Evolutionary conservation across 2,797 vertebrate genomes (phyloP).

Genomic region (Nannoperca obscura): DNA sequence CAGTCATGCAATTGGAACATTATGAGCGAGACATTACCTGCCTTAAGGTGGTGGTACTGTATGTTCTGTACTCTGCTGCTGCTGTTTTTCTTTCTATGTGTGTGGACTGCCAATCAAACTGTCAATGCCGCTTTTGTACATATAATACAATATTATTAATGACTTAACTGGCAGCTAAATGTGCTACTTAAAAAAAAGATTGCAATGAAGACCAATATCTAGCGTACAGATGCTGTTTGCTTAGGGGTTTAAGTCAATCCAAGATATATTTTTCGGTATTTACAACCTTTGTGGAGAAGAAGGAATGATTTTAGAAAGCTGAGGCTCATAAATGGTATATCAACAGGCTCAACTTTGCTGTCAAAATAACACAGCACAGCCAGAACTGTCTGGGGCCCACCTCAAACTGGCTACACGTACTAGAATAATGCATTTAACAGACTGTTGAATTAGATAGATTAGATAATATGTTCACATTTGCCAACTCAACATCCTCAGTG

Average conservation of each 20-base stretch:
- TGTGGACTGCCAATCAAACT: background rate
- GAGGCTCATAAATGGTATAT: conserved; percentile 24
- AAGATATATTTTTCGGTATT: conserved; percentile 10
- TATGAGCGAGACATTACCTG: background rate
- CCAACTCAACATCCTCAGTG: background rate
- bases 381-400: background rate
- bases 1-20: background rate
- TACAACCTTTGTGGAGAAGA: background rate
- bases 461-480: background rate
- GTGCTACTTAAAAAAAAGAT: background rate
- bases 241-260: background rate
- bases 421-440: conserved; percentile 11
- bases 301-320: conserved; percentile 11
- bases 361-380: conserved; percentile 6
- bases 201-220: background rate
- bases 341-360: conserved; percentile 14
- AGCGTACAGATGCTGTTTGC: background rate
- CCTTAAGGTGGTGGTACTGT: background rate
- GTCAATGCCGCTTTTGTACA: background rate
- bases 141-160: background rate
- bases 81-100: background rate
- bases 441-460: no score
- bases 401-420: background rate
- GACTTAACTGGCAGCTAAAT: background rate
- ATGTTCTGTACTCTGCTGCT: background rate